Conservation (phyloP, 1,140 invertebrate genomes). For the Solenopsis invicta region DNA sequence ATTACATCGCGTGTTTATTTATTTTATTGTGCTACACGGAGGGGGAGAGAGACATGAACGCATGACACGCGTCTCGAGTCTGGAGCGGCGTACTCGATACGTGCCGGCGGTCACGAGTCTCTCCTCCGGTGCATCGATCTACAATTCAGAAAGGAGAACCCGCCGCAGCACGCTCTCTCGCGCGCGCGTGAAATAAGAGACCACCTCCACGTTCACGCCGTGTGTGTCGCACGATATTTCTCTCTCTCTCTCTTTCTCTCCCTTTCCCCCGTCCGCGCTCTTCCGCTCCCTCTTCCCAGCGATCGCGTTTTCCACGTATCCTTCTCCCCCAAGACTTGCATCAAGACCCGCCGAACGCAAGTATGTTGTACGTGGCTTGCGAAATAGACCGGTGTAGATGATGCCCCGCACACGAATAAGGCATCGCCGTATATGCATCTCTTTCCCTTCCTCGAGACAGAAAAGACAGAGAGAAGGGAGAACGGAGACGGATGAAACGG, state of each 20-base stretch:
- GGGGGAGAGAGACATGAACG: background rate
- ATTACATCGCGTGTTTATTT: background rate
- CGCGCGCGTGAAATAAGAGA: slow-evolving; percentile 63
- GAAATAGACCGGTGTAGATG: slow-evolving; percentile 52
- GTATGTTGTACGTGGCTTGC: slow-evolving; percentile 47
- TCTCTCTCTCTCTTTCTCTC: slow-evolving; percentile 7
- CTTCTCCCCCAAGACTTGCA: slow-evolving; percentile 15
- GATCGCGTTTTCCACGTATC: slow-evolving; percentile 3
- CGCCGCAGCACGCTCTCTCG: slow-evolving; percentile 50
- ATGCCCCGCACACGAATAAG: slow-evolving; percentile 36
- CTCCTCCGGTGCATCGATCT: slow-evolving; percentile 64
- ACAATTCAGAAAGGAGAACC: slow-evolving; percentile 64
- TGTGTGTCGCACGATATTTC: slow-evolving; percentile 14
- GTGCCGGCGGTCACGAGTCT: slow-evolving; percentile 63
- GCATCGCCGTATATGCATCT: slow-evolving; percentile 10
- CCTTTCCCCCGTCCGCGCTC: too few species aligned
- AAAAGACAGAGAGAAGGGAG: background rate
- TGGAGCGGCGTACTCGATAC: slow-evolving; percentile 27
- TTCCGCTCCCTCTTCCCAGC: background rate
- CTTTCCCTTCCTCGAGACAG: background rate
- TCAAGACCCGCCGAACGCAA: background rate
- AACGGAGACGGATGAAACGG: slow-evolving; percentile 16
- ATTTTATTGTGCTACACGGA: background rate
- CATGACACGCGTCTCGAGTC: slow-evolving; percentile 28
- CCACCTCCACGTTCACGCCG: slow-evolving; percentile 18